Percentiles rank a stretch among this genome's conserved stretches.
phyloP scores from a whole-genome alignment of 2,113 vertebrate genomes.

The Campylorhamphus procurvoides region DNA sequence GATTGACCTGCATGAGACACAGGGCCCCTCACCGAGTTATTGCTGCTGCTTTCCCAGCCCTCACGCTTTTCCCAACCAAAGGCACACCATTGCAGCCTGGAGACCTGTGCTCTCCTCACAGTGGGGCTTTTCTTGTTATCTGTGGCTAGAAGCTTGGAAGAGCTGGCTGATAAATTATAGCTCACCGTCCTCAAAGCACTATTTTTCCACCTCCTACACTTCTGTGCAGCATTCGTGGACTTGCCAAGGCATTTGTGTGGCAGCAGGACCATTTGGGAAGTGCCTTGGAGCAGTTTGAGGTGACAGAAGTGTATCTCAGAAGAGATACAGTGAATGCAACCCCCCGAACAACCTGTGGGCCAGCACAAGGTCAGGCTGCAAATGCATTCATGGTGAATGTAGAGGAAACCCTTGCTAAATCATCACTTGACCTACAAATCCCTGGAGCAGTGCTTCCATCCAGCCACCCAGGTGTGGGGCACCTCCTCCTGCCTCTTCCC shows the following conservation, averaged over 20 bases:
- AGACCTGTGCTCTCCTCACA: neutral
- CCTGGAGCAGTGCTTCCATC: neutral
- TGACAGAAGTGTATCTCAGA: neutral
- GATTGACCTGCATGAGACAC: neutral
- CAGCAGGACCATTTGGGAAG: neutral
- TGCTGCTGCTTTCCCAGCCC: neutral
- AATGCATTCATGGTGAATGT: neutral
- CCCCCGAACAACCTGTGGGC: neutral
- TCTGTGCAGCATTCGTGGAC: accelerated
- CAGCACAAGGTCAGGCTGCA: neutral
- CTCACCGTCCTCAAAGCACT: neutral
- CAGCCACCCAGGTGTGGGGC: neutral
- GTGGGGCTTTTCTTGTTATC: neutral
- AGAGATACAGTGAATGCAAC: neutral
- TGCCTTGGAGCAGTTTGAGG: neutral
- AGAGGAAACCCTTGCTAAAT: neutral
- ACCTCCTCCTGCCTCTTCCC: neutral
- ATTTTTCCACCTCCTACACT: neutral
- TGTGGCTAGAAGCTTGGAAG: neutral
- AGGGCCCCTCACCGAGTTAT: accelerated
- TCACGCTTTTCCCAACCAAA: neutral
- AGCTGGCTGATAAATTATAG: neutral
- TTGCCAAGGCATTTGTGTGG: neutral
- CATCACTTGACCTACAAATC: neutral
- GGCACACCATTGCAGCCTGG: neutral